Evolutionary conservation across 30 jellyfish, hydroid and myxozoan genomes (phyloP).

Genomic region (Cassiopea andromeda): DNA sequence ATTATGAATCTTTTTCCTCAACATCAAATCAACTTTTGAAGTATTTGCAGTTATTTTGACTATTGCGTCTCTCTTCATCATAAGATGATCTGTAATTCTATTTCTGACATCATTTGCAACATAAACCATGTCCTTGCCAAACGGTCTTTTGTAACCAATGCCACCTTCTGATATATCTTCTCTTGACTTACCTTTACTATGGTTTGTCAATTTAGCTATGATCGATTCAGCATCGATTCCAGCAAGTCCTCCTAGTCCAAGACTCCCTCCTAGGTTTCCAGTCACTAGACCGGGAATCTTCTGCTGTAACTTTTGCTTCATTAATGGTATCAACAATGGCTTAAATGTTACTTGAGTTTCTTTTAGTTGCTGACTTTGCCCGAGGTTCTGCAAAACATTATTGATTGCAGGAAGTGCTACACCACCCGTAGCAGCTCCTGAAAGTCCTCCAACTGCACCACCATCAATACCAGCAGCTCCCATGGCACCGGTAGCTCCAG

Average conservation of each 20-base stretch:
- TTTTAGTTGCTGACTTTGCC: slow-evolving; percentile 38
- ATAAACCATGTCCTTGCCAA: not conserved
- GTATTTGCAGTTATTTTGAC: not conserved
- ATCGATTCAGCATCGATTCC: slow-evolving; percentile 83
- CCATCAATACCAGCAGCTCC: slow-evolving; percentile 53
- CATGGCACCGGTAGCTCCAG: slow-evolving; percentile 27
- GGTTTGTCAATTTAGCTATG: slow-evolving; percentile 53
- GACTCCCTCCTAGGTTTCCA: slow-evolving; percentile 78
- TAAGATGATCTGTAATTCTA: not conserved
- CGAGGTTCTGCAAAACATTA: slow-evolving; percentile 40
- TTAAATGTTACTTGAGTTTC: slow-evolving; percentile 49
- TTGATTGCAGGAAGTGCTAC: slow-evolving; percentile 23
- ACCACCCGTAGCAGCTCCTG: slow-evolving; percentile 29
- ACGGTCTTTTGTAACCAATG: not conserved
- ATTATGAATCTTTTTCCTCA: not conserved
- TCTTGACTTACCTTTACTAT: slow-evolving; percentile 31
- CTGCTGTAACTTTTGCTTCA: slow-evolving; percentile 22
- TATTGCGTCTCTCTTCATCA: slow-evolving; percentile 21
- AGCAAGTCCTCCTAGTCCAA: slow-evolving; percentile 86
- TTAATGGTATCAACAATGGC: slow-evolving; percentile 63
- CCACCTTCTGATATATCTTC: slow-evolving; percentile 29
- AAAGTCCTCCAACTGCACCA: slow-evolving; percentile 38
- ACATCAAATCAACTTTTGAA: not conserved
- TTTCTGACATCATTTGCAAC: not conserved
- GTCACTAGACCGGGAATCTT: slow-evolving; percentile 47